These are phyloP conservation scores for Urocynchramus pylzowi DNA, from an alignment of 2,113 vertebrate species.

Conservation along the genomic window DNA sequence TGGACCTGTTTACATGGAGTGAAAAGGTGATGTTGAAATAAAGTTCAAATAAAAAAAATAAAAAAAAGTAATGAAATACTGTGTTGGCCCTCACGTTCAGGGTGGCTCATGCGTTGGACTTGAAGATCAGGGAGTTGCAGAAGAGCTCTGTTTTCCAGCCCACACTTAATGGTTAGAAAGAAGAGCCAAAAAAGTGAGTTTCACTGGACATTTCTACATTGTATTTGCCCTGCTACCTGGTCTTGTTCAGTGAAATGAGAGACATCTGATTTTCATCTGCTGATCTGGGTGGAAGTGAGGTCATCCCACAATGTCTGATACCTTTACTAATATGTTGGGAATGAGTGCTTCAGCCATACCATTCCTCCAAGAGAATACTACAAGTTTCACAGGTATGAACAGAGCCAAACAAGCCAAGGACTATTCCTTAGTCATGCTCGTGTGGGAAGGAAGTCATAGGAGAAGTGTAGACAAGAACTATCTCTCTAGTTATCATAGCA, in stretches of 20 bases:
- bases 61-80: neutral
- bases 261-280: neutral
- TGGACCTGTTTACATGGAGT: neutral
- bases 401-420: neutral
- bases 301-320: neutral
- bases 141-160: neutral
- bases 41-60: neutral
- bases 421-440: neutral
- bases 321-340: neutral
- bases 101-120: neutral
- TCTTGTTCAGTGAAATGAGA: neutral
- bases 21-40: neutral
- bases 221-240: neutral
- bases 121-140: neutral
- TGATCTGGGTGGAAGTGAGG: neutral
- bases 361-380: neutral
- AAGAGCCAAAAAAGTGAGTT: neutral
- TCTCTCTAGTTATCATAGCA: neutral
- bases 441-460: neutral
- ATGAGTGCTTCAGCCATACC: neutral
- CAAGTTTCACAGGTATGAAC: neutral
- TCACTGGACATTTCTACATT: neutral
- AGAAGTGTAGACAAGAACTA: neutral
- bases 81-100: rapidly evolving
- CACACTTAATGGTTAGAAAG: neutral